These are phyloP conservation scores for Pimephales promelas DNA, from an alignment of 2,113 vertebrate genomes.

Conservation along the genomic window DNA sequence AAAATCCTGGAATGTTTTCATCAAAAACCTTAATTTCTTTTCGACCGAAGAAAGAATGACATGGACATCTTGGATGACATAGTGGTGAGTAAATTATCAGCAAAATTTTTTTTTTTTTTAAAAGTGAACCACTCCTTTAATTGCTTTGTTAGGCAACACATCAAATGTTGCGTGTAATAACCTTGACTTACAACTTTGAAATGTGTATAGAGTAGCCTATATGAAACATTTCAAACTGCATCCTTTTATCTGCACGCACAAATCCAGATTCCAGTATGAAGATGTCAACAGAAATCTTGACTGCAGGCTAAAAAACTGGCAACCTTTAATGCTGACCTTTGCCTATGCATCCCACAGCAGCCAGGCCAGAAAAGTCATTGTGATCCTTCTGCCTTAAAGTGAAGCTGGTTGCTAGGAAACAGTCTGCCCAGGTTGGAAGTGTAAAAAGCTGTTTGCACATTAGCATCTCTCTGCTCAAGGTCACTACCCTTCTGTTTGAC, in stretches of 20 bases:
- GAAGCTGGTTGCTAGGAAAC: slow-evolving; percentile 59
- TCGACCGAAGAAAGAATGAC: too few species aligned
- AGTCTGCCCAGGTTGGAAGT: slow-evolving; percentile 48
- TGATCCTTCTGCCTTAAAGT: slow-evolving; percentile 49
- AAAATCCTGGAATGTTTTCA: too few species aligned
- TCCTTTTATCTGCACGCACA: neutral
- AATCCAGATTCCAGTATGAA: slow-evolving; percentile 18
- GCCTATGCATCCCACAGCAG: slow-evolving; percentile 41
- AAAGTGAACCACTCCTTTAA: too few species aligned
- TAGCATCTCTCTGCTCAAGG: slow-evolving; percentile 55
- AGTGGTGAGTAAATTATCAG: too few species aligned
- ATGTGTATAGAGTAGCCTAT: neutral
- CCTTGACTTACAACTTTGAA: neutral
- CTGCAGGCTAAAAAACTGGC: slow-evolving; percentile 1
- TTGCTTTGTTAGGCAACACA: too few species aligned
- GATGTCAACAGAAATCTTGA: slow-evolving; percentile 10
- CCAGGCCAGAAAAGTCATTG: slow-evolving; percentile 53
- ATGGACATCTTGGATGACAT: too few species aligned
- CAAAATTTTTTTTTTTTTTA: too few species aligned
- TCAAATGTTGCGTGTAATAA: neutral
- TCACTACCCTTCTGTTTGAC: slow-evolving; percentile 51
- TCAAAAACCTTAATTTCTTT: too few species aligned
- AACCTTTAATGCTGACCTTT: slow-evolving; percentile 45
- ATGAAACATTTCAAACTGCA: neutral
- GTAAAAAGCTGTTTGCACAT: slow-evolving; percentile 58